These are phyloP conservation scores for Drosophila kohkoa DNA, from an alignment of 1,140 invertebrate genomes.

Conservation along the genomic window DNA sequence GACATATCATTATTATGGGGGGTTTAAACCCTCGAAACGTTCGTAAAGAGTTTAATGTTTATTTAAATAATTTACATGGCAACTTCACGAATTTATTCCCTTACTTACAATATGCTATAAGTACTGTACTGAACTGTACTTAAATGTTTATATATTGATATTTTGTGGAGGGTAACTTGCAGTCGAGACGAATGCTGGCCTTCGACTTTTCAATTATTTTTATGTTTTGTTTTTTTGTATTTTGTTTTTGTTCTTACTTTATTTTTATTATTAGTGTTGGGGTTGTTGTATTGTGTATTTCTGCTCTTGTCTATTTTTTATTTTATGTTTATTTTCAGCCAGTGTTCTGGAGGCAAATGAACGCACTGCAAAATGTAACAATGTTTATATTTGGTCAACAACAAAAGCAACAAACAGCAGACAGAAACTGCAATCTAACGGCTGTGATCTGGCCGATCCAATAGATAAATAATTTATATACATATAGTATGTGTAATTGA, in stretches of 20 bases:
- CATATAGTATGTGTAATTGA: neutral
- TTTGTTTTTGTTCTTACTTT: conserved; percentile 13
- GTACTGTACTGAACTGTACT: too few species aligned
- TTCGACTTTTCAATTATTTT: conserved; percentile 7
- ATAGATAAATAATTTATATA: conserved; percentile 18
- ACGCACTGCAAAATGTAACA: conserved; percentile 58
- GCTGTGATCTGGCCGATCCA: neutral
- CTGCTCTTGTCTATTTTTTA: conserved; percentile 43
- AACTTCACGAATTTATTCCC: neutral
- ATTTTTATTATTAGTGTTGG: conserved; percentile 13
- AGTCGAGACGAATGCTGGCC: neutral
- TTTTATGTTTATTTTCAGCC: conserved; percentile 50
- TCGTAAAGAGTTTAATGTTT: neutral
- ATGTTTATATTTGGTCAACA: conserved; percentile 72
- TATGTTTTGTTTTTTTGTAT: neutral
- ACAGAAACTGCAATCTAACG: conserved; percentile 8
- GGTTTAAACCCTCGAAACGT: neutral
- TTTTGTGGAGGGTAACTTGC: neutral
- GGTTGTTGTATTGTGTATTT: conserved; percentile 4
- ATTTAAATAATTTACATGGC: conserved; percentile 5
- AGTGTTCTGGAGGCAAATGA: conserved; percentile 28
- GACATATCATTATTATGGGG: neutral
- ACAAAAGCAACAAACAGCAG: conserved; percentile 27
- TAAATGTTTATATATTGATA: neutral
- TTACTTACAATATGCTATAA: neutral